A percentile compares a stretch with the other conserved stretches of the same genome.
phyloP scores from a whole-genome alignment of 2,797 vertebrate species.

The Melanotaenia nigrans region DNA sequence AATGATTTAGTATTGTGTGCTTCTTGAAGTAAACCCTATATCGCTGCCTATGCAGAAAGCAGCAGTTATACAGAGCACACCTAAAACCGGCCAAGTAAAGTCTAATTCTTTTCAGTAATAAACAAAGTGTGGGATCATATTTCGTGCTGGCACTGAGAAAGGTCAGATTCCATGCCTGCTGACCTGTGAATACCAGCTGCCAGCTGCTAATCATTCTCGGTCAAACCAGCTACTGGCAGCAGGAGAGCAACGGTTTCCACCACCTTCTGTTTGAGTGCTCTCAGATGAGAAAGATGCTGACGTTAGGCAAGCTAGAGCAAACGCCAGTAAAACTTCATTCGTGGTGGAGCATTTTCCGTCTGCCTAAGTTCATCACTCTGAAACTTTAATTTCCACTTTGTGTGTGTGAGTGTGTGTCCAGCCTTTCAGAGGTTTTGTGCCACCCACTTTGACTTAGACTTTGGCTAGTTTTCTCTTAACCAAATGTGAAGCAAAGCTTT shows the following conservation, averaged over 20 bases:
- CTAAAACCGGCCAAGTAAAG: conserved; percentile 5
- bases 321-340: conserved; percentile 22
- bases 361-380: conserved; percentile 15
- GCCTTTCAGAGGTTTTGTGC: conserved; percentile 3
- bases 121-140: conserved; percentile 32
- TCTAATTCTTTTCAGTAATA: conserved; percentile 10
- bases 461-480: conserved; percentile 14
- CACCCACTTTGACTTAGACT: conserved; percentile 7
- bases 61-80: not conserved
- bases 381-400: conserved; percentile 10
- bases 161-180: conserved; percentile 32
- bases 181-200: conserved; percentile 33
- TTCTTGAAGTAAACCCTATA: not conserved
- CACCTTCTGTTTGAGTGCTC: conserved; percentile 43
- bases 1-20: not conserved
- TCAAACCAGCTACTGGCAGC: conserved; percentile 20
- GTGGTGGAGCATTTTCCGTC: conserved; percentile 45
- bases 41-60: not conserved
- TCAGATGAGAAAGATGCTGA: conserved; percentile 54
- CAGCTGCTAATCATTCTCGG: conserved; percentile 30
- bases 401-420: conserved; percentile 9
- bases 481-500: conserved; percentile 17
- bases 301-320: conserved; percentile 9
- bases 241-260: conserved; percentile 40
- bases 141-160: conserved; percentile 24